Base-by-base conservation (phyloP, 1,140 invertebrate species). In the Arctopsyche grandis region DNA sequence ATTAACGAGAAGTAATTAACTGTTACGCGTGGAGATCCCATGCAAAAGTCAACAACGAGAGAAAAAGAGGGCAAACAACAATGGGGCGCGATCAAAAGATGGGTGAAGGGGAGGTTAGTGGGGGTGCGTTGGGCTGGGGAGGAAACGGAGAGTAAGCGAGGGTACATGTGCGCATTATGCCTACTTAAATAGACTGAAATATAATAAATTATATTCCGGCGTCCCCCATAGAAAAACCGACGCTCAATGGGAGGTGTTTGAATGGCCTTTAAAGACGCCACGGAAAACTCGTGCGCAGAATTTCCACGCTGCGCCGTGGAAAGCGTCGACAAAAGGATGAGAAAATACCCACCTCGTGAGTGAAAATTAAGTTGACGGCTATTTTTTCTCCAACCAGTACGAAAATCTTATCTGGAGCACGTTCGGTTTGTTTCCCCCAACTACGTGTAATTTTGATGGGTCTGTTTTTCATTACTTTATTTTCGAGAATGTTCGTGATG, bases 141-240 rank as follows among this genome's bases (percentile, higher is more conserved):
- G 21, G 52, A 21, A n/a, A 21, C 12, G 48, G 10, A 52, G 16
- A 16, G 16, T 14, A 52, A 12, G 48, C 48, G 69, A 26, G 69
- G 69, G 26, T 29, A 9, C 69, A 29, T 16, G 69, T 38, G n/a
- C 21, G 21, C 69, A 70, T 70, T 70, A 70, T 70, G 69, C 21
- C 26, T 43, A 70, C 21, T 70, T 70, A 70, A 70, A 70, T 70
- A 70, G 69, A 70, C 21, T 70, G 26, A 70, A 70, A 70, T 70
- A 70, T 70, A 70, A 70, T 70, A 70, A 70, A 70, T 70, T 70
- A 70, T 70, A 70, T 70, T 70, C 60, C 60, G 3, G 48, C 16
- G 48, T 22, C 60, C 60, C 24, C 60, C 69, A 38, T 29, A 44
- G 69, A 43, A 43, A 38, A 38, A 38, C 69, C 22, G 26, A 44